Evolutionary conservation across 2,888 invertebrate genomes (phyloP).

Genomic region (Drosophila atroscutellata): DNA sequence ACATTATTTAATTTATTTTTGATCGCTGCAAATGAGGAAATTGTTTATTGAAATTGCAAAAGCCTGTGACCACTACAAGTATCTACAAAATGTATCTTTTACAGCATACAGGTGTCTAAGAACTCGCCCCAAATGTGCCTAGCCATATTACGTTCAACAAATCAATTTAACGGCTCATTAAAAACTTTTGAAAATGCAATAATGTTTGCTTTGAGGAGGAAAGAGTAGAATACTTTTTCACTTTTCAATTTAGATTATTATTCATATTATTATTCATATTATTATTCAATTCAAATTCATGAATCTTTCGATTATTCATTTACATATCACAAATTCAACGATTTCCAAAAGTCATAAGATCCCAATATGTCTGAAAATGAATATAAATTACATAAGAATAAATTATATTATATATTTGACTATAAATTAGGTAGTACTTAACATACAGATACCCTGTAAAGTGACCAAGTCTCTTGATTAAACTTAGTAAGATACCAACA

Average conservation of each 20-base stretch:
- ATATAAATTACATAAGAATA: neutral
- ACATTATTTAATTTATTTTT: conserved; percentile 68
- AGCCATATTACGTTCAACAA: neutral
- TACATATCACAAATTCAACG: neutral
- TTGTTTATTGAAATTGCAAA: conserved; percentile 49
- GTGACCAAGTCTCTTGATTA: too few relatives aligned
- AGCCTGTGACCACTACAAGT: conserved; percentile 3
- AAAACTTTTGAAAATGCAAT: neutral
- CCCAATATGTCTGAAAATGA: neutral
- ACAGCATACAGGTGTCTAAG: neutral
- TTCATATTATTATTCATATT: neutral
- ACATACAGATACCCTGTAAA: neutral
- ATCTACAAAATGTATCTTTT: conserved; percentile 19
- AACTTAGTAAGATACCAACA: neutral
- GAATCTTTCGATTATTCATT: neutral
- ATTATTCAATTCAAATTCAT: neutral
- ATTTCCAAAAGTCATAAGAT: neutral
- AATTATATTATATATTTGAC: neutral
- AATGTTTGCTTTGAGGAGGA: neutral
- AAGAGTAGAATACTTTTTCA: too few relatives aligned
- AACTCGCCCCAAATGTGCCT: neutral
- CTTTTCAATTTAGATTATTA: neutral
- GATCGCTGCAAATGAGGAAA: conserved; percentile 55
- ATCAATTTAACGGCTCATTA: neutral
- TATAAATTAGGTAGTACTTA: neutral